Base-by-base conservation (phyloP, 2,888 invertebrate genomes). In the Luperina testacea region DNA sequence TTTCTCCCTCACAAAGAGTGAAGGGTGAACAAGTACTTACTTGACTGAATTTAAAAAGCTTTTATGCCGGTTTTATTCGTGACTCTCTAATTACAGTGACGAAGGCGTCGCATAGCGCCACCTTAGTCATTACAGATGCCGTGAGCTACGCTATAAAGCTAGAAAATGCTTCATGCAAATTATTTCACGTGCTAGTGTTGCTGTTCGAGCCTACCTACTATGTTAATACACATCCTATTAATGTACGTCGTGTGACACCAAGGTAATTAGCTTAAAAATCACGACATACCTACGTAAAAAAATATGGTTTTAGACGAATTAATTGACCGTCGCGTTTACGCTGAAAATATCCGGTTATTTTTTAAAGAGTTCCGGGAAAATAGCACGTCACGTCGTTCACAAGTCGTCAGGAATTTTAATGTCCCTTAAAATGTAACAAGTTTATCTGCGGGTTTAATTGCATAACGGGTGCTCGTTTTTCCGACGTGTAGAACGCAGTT, bases 101-200 rank as follows among this genome's bases (percentile, higher is more conserved):
- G 89, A 94, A 94, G 95, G 95, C 95, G 95, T 95, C 95, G 92
- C 93, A 91, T 94, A 94, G 93, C 92, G 93, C 93, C 93, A 94
- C 94, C 95, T 94, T 90, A 92, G 93, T 93, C 94, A 95, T 95
- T 95, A 96, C 92, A 92, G 93, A 94, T 95, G 95, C 92, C 95
- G 95, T 96, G 96, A 94, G 95, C 91, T 89, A 90, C 90, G 93
- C 93, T 91, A 95, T 95, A 96, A 96, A 95, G 90, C 91, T 90
- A 91, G 91, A 91, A 92, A 95, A 95, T 93, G 92, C 93, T 94
- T 94, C 94, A 95, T 96, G 95, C 94, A 95, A 96, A 95, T 94
- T 92, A 93, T 93, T 94, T 93, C 90, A 91, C 91, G 79, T 81
- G 77, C 78, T 79, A 57, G 73, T 75, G 80, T 82, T 72, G 72